Conservation (phyloP, 2,888 invertebrate species). For the Oeneis ivallda region DNA sequence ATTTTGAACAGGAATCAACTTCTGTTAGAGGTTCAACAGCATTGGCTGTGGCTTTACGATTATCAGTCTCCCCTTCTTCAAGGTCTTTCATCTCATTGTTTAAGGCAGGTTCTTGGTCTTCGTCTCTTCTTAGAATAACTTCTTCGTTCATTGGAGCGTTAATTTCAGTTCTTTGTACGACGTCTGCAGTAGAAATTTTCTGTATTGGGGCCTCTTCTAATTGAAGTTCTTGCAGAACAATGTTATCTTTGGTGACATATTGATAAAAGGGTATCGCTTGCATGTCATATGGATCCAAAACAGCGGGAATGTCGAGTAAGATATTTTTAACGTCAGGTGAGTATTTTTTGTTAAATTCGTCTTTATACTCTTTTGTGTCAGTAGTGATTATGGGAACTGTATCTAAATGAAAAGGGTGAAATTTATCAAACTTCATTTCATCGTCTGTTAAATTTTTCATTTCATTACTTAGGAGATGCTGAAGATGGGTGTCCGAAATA, state of each 20-base stretch:
- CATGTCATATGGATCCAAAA: conserved; percentile 30
- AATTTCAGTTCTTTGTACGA: conserved; percentile 16
- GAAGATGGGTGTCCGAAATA: conserved; percentile 2
- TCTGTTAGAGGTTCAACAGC: neutral
- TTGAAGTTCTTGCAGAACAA: conserved; percentile 24
- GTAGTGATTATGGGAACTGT: conserved; percentile 24
- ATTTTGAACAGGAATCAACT: neutral
- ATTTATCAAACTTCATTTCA: conserved; percentile 13
- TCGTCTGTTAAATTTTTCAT: neutral
- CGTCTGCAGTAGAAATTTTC: neutral
- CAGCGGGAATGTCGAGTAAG: conserved; percentile 20
- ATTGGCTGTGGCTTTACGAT: neutral
- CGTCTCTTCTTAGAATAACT: conserved; percentile 12
- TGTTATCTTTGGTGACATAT: conserved; percentile 30
- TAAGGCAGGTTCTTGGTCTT: neutral
- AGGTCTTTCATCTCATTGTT: conserved; percentile 8
- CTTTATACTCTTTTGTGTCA: conserved; percentile 26
- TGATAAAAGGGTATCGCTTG: conserved; percentile 33
- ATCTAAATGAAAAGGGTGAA: conserved; percentile 28
- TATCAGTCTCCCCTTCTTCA: neutral
- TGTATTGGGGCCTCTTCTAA: conserved; percentile 11
- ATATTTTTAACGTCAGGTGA: conserved; percentile 20
- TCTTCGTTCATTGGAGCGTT: conserved; percentile 25
- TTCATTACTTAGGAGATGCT: neutral
- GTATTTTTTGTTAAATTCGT: conserved; percentile 16